phyloP scores from a whole-genome alignment of 2,888 invertebrate genomes.

The Meta bourneti region DNA sequence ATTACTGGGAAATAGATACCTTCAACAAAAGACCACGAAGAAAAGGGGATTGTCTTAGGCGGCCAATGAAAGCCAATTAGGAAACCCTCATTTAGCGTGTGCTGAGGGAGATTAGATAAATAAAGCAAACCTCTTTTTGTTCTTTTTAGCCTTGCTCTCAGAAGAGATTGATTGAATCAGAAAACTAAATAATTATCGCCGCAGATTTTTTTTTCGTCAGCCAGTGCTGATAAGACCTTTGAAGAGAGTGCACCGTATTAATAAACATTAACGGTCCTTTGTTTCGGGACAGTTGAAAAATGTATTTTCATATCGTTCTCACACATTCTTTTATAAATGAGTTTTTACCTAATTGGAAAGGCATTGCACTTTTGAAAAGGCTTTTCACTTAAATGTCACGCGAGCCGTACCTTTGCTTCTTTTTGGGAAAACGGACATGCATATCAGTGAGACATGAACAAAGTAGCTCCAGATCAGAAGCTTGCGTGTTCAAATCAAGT shows the following conservation, averaged over 20 bases:
- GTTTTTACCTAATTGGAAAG: conserved; percentile 28
- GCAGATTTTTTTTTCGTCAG: conserved; percentile 4
- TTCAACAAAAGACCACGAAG: background rate
- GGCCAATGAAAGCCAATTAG: conserved; percentile 56
- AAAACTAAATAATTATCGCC: conserved; percentile 20
- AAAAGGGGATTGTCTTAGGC: conserved; percentile 35
- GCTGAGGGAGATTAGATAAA: conserved; percentile 11
- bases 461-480: too few species aligned
- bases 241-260: conserved; percentile 18
- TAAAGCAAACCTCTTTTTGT: conserved; percentile 37
- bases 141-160: conserved; percentile 14
- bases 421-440: too few species aligned
- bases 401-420: background rate
- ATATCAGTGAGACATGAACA: too few species aligned
- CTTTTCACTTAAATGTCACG: background rate
- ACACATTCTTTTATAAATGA: conserved; percentile 4
- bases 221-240: conserved; percentile 14
- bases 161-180: conserved; percentile 38
- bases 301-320: conserved; percentile 41
- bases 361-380: conserved; percentile 28
- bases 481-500: too few species aligned
- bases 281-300: conserved; percentile 21
- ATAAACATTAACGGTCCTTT: conserved; percentile 40
- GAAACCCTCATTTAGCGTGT: conserved; percentile 3
- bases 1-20: conserved; percentile 15